Base-by-base conservation (phyloP, 2,797 vertebrate genomes). In the Pseudochromis fuscus region DNA sequence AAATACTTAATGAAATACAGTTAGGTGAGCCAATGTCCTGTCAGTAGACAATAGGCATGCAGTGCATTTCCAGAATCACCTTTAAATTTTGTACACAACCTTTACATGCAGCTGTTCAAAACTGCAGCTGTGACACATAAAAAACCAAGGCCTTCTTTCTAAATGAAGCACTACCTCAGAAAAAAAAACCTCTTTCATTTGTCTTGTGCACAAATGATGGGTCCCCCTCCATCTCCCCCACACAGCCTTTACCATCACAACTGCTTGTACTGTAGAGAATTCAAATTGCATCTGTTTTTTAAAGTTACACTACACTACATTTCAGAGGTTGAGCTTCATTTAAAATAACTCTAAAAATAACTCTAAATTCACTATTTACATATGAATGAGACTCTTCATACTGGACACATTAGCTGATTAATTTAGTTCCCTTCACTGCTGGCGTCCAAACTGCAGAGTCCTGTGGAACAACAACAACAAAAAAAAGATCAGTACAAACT, bases 41-140 rank as follows among this genome's bases (percentile, higher is more conserved):
- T 62, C 70, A 72, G 70, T 57, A 88, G 86, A 86, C 84, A 87
- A 79, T 21, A 86, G 91, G 88, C 92, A 91, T 93, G 92, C 91
- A 91, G 91, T 92, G 92, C 88, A 90, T 89, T 90, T 90, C 79
- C 86, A 90, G 89, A 91, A 84, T 73, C 69, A 77, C 70, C 78
- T 71, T 61, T 13, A 63, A 80, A n/a, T 70, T 89, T 79, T 82
- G 73, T 83, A 81, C 81, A 90, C 64, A 55, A 74, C 66, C 67
- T 56, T 77, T 75, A 62, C 78, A 80, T 78, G 87, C 85, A 86
- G 89, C 68, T 72, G 68, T 81, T 87, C 64, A 74, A 88, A 87
- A 83, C 87, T 86, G 90, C 88, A 72, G 75, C 67, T 69, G 74
- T 77, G 82, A 82, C 64, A 82, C 60, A 74, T 76, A 73, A 13